Base-by-base conservation (phyloP, 2,888 invertebrate genomes). In the Heteromurus nitidus region DNA sequence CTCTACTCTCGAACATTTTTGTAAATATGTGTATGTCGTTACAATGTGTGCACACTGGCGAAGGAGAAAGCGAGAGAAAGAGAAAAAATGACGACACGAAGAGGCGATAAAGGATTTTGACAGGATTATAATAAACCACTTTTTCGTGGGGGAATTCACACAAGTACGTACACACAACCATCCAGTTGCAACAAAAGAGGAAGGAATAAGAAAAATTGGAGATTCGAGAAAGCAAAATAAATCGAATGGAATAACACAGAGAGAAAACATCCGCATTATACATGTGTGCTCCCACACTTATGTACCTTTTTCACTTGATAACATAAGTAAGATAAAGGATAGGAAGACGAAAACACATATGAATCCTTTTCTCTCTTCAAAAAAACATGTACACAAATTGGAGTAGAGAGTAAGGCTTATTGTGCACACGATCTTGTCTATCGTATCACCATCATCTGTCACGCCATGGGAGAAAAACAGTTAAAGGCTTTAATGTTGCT, bases 41-140 rank as follows among this genome's bases (percentile, higher is more conserved):
- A 9, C 36, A 36, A 36, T 13, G 36, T 36, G n/a, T n/a, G n/a
- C n/a, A n/a, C n/a, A n/a, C n/a, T n/a, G n/a, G n/a, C n/a, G n/a
- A n/a, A n/a, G n/a, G n/a, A n/a, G 11, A 55, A 67, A 20, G 22
- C 53, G 9, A 36, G 36, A 36, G 26, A 22, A 55, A 36, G 16
- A 67, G 44, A 16, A 3, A 22, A 67, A 67, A 44, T 24, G 44
- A 70, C 50, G 31, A 70, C 31, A 58, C 31, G 55, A 74, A 53
- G 11, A 64, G 64, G 53, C 65, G 74, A 74, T 64, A 74, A 74
- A 74, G 65, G 74, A 65, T 74, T 74, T 74, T 74, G 74, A 74
- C 74, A 74, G 74, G 74, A 74, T 74, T 74, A 53, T 74, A 74
- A 74, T 74, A 74, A 65, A 74, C 74, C 64, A 42, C 64, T 64